phyloP scores from a whole-genome alignment of 2,888 invertebrate genomes.

The Frankliniella fusca region DNA sequence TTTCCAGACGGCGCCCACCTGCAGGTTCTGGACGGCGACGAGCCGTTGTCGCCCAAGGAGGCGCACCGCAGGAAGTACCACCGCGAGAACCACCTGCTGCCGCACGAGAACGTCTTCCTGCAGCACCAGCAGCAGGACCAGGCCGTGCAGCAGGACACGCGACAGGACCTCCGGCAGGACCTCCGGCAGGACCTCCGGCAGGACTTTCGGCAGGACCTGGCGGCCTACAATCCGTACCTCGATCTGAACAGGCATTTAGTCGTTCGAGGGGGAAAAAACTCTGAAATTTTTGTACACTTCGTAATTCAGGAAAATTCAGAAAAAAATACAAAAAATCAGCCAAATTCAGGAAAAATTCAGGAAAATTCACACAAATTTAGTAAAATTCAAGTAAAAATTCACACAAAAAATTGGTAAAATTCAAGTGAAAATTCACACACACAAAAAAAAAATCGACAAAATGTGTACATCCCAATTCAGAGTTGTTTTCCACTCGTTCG shows the following conservation, averaged over 20 bases:
- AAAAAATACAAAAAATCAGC: too few relatives aligned
- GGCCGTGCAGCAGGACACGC: constrained; percentile 17
- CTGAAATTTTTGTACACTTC: too few relatives aligned
- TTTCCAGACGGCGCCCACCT: constrained; percentile 6
- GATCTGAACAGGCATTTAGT: neutral
- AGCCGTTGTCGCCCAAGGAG: neutral
- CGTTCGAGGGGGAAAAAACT: too few relatives aligned
- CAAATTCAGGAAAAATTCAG: too few relatives aligned
- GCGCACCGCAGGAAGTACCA: constrained; percentile 2
- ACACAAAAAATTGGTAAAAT: too few relatives aligned
- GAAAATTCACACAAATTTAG: too few relatives aligned
- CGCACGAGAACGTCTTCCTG: neutral
- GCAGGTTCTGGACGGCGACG: neutral
- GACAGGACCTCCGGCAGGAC: neutral
- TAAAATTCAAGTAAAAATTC: too few relatives aligned
- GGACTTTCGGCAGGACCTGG: neutral
- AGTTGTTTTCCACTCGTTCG: too few relatives aligned
- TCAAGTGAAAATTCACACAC: too few relatives aligned
- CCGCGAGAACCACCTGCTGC: constrained; percentile 17
- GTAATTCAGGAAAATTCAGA: too few relatives aligned
- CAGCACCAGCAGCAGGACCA: constrained; percentile 8
- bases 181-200: neutral
- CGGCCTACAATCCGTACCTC: neutral
- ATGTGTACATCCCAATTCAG: too few relatives aligned
- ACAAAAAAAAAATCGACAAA: too few relatives aligned